phyloP scores from a whole-genome alignment of 2,113 vertebrate species.

The pig (Sus scrofa) region DNA sequence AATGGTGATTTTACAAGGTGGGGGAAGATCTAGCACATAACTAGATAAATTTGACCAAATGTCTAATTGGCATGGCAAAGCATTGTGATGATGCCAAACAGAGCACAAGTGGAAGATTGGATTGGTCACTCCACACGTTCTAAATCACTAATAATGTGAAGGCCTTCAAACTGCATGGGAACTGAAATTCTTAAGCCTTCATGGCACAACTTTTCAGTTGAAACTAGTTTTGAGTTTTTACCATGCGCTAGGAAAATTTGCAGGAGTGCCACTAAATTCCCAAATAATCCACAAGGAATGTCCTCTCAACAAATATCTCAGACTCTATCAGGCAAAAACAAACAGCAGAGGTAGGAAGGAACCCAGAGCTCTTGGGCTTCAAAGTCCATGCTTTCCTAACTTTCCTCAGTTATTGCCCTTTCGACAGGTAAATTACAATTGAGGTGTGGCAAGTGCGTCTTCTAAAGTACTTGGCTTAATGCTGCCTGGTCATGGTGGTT shows the following conservation, averaged over 20 bases:
- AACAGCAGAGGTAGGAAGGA: neutral
- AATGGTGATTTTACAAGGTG: neutral
- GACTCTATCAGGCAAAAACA: neutral
- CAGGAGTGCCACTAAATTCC: neutral
- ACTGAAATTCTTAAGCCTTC: neutral
- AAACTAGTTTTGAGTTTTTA: conserved; percentile 4
- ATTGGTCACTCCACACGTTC: neutral
- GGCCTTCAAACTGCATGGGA: neutral
- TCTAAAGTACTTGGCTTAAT: neutral
- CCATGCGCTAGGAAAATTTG: neutral
- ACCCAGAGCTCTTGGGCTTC: neutral
- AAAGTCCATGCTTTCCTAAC: neutral
- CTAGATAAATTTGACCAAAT: neutral
- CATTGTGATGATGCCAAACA: neutral
- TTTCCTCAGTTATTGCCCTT: neutral
- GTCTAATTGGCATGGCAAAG: neutral
- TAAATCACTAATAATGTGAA: neutral
- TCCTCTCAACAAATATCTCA: neutral
- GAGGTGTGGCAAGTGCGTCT: neutral
- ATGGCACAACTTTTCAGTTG: neutral
- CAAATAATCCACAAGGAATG: neutral
- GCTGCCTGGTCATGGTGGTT: neutral
- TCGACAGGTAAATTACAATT: neutral
- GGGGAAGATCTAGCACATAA: neutral
- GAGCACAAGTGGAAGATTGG: neutral